These are phyloP conservation scores for Anarrhichthys ocellatus DNA, from an alignment of 2,113 vertebrate genomes.

Conservation along the genomic window DNA sequence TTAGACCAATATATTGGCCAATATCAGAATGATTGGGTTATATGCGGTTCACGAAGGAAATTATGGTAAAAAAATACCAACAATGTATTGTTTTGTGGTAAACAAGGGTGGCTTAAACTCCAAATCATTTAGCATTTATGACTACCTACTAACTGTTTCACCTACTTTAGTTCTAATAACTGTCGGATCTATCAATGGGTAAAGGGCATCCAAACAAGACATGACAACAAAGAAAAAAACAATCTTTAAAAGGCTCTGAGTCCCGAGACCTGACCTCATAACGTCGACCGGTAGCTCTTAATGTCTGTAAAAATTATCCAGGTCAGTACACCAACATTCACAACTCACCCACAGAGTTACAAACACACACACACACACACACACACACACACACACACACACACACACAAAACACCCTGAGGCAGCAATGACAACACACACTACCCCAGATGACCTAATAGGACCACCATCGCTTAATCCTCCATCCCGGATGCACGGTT, in stretches of 20 bases:
- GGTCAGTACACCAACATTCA: constrained; percentile 72
- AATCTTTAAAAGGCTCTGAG: constrained; percentile 39
- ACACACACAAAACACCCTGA: constrained; percentile 37
- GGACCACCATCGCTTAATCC: constrained; percentile 73
- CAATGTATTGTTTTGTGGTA: neutral
- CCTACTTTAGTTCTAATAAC: neutral
- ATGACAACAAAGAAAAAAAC: constrained; percentile 19
- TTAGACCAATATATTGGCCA: neutral
- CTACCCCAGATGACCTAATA: constrained; percentile 75
- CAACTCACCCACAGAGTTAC: constrained; percentile 19
- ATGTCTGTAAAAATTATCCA: constrained; percentile 73
- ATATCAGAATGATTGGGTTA: neutral
- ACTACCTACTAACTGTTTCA: neutral
- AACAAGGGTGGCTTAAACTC: neutral
- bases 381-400: constrained; percentile 33
- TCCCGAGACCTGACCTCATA: constrained; percentile 57
- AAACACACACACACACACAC: constrained; percentile 41
- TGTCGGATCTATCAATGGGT: neutral
- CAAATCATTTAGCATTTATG: neutral
- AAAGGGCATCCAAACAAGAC: constrained; percentile 8
- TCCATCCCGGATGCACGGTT: constrained; percentile 45
- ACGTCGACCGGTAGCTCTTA: constrained; percentile 59
- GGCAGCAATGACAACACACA: constrained; percentile 73
- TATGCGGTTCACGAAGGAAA: neutral
- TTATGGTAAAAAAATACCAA: neutral